Evolutionary conservation across 2,797 vertebrate species (phyloP).

Genomic region (Thaleichthys pacificus): DNA sequence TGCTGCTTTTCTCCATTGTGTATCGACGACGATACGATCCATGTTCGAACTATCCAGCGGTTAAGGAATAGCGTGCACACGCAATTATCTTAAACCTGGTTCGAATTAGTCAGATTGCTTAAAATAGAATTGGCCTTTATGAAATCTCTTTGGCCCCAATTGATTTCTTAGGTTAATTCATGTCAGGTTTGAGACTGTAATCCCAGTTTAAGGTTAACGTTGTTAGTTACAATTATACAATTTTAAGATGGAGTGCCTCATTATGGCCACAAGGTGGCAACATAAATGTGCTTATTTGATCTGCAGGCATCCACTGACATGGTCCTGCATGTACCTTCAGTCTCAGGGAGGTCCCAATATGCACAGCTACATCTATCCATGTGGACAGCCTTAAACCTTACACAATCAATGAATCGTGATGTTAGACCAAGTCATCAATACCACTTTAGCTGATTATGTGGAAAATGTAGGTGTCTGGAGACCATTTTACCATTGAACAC

Average conservation of each 20-base stretch:
- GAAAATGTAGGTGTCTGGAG: slow-evolving; percentile 18
- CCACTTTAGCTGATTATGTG: slow-evolving; percentile 14
- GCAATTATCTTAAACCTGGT: too few species aligned
- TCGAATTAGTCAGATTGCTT: too few species aligned
- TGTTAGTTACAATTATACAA: neutral
- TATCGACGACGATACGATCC: too few species aligned
- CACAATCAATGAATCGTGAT: slow-evolving; percentile 14
- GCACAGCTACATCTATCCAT: neutral
- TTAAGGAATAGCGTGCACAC: too few species aligned
- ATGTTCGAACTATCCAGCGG: too few species aligned
- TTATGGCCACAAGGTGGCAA: slow-evolving; percentile 56
- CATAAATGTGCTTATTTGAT: slow-evolving; percentile 19
- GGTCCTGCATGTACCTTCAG: too few species aligned
- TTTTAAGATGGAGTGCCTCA: slow-evolving; percentile 21
- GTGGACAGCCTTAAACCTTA: slow-evolving; percentile 3
- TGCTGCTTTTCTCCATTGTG: too few species aligned
- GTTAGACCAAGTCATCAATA: slow-evolving; percentile 6
- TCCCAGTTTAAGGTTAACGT: neutral
- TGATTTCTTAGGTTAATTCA: too few species aligned
- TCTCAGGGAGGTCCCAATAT: neutral
- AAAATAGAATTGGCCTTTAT: too few species aligned
- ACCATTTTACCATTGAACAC: slow-evolving; percentile 3
- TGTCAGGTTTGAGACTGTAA: too few species aligned
- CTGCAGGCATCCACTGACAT: neutral
- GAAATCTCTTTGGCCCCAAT: too few species aligned